Percentiles rank a stretch among this genome's conserved stretches.
Evolutionary conservation across 2,113 vertebrate genomes (phyloP).

Genomic region (Sinocyclocheilus rhinocerous): DNA sequence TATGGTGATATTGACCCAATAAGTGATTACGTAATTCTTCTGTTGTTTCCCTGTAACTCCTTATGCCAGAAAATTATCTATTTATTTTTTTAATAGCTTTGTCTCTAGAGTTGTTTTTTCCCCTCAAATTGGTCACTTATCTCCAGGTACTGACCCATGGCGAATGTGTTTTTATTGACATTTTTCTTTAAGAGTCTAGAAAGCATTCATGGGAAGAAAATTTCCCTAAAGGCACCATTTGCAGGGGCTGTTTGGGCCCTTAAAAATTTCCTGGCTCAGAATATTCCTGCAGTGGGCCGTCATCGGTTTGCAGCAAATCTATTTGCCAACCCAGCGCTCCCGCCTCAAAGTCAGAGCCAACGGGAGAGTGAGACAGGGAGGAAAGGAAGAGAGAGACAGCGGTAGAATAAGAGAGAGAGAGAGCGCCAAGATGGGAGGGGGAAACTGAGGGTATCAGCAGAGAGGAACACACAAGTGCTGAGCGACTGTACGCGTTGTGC

Average conservation of each 20-base stretch:
- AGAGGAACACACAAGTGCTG: conserved; percentile 59
- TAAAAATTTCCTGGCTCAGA: conserved; percentile 31
- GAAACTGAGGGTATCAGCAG: conserved; percentile 46
- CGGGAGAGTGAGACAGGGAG: conserved; percentile 43
- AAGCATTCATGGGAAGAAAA: neutral
- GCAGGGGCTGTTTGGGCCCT: conserved; percentile 5
- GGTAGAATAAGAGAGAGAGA: conserved; percentile 37
- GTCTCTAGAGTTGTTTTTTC: neutral
- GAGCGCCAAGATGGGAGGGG: conserved; percentile 59
- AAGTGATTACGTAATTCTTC: neutral
- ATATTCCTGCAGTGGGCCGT: conserved; percentile 70
- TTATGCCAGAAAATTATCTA: neutral
- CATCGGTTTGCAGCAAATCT: conserved; percentile 74
- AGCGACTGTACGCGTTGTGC: conserved; percentile 44
- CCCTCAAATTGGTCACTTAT: neutral
- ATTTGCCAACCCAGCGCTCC: conserved; percentile 79
- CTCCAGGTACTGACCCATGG: neutral
- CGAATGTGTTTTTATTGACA: neutral
- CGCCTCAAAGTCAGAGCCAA: conserved; percentile 73
- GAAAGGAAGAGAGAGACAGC: conserved; percentile 63
- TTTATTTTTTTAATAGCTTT: neutral
- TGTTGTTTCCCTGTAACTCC: neutral
- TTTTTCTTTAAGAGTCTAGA: neutral
- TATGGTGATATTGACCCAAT: no score
- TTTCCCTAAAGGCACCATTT: neutral